Base-by-base conservation (phyloP, 2,113 vertebrate species). In the Triplophysa tibetana region DNA sequence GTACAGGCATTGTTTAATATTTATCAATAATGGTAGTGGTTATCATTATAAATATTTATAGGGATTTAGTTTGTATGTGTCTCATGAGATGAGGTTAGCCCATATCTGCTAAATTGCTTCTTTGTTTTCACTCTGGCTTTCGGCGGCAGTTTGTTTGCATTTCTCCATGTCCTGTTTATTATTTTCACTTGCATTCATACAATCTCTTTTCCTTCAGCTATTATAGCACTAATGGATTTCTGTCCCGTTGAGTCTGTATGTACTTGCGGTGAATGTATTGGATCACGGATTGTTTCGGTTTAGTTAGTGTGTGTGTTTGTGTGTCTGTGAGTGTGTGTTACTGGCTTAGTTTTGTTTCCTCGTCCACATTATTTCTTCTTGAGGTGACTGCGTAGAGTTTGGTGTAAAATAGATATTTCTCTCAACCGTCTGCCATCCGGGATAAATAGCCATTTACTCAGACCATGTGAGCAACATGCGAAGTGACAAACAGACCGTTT, bases 11-110 rank as follows among this genome's bases (percentile, higher is more conserved):
- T 58, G 61, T 50, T 91, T 88, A 90, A 90, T 91, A 91, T 91
- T 92, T 85, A 91, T 91, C 87, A 81, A 78, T 63, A 84, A 85
- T 82, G 82, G 84, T 83, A 82, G 87, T 90, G 89, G 88, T 92
- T 90, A 89, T 92, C 83, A 88, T 89, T 88, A 89, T 92, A 91
- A 92, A 91, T 93, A 93, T 93, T 92, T 92, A 92, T 92, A 90
- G 88, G 90, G 90, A 92, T 92, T 92, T 91, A 90, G 85, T 91
- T 85, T 69, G 72, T 66, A 21, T 52, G 79, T 69, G 69, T 81
- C 75, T 77, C 75, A 48, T 52, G 75, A 65, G 75, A 77, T 66
- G 75, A 77, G 60, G 75, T 62, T 45, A 66, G 26, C 81, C 88
- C 78, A 62, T 87, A 89, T 88, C 88, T 82, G 78, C 77, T 81